Evolutionary conservation across 2,797 vertebrate species (phyloP), one percentile per base, ranked within the genome.

Genomic region (Peromyscus melanophrys): DNA sequence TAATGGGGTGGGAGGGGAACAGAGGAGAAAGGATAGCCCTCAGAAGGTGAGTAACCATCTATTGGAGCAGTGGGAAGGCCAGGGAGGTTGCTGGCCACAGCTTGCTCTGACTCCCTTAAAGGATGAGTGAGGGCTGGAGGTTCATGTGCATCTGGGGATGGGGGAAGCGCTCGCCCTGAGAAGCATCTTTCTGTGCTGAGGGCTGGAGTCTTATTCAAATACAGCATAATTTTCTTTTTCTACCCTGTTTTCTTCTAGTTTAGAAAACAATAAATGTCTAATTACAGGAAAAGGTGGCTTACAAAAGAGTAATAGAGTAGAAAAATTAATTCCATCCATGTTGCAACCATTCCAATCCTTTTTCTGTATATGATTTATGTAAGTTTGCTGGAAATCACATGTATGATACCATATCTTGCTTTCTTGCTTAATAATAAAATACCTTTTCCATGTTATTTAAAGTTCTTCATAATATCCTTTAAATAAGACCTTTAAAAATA

Each of bases 1-100:
- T 97, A 94, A 97, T 97, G 96, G 87, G 87, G n/a, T 85, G 29
- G 87, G 91, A 87, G 83, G 69, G n/a, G 16, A 49, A 12, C 0
- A 0, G 67, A 90, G 63, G 81, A 96, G 85, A 59, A 91, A 90
- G 46, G 65, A 57, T 78, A 40, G n/a, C 59, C 8, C 49, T 67
- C 52, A 49, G 67, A 83, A 89, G 43, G 34, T 46, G 40, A 65
- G 84, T n/a, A 31, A 71, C 76, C 71, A 73, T 85, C 67, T 34
- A 13, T 25, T 83, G 49, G 59, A 91, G 67, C 34, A 40, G 49
- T 12, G 52, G 90, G 49, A 6, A 16, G 43, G 55, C 49, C 6
- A 57, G 37, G 27, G n/a, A 86, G 84, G 57, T 78, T 4, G 0
- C 52, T 31, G 65, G 89, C 2, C 11, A 57, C 2, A 49, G 77